phyloP scores from a whole-genome alignment of 2,888 invertebrate species.

The Nephrotoma appendiculata region DNA sequence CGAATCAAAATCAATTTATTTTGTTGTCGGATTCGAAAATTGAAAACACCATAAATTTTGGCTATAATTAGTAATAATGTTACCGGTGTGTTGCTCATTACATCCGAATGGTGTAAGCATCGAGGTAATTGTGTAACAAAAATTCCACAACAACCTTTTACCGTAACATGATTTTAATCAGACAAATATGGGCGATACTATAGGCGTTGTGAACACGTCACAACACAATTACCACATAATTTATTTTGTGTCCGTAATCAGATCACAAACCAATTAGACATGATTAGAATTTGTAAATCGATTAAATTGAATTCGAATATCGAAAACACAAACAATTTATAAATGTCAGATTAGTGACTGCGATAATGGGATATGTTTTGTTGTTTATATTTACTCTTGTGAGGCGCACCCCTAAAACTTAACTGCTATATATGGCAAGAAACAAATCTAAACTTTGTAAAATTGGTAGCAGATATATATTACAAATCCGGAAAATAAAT shows the following conservation, averaged over 20 bases:
- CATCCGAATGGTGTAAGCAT: no score
- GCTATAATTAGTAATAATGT: no score
- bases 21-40: no score
- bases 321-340: neutral
- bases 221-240: no score
- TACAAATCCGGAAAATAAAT: neutral
- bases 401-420: neutral
- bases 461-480: neutral
- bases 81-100: no score
- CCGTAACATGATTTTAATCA: no score
- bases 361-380: neutral
- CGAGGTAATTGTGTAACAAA: no score
- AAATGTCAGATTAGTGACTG: neutral
- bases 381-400: neutral
- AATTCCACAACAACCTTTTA: no score
- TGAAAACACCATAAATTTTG: no score
- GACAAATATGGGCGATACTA: no score
- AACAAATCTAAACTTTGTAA: neutral
- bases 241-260: neutral
- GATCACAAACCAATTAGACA: neutral
- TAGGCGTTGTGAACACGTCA: no score
- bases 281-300: neutral
- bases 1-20: no score
- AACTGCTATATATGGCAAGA: neutral
- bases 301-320: neutral